Base-by-base conservation (phyloP, 2,113 vertebrate genomes). In the Myodes glareolus region DNA sequence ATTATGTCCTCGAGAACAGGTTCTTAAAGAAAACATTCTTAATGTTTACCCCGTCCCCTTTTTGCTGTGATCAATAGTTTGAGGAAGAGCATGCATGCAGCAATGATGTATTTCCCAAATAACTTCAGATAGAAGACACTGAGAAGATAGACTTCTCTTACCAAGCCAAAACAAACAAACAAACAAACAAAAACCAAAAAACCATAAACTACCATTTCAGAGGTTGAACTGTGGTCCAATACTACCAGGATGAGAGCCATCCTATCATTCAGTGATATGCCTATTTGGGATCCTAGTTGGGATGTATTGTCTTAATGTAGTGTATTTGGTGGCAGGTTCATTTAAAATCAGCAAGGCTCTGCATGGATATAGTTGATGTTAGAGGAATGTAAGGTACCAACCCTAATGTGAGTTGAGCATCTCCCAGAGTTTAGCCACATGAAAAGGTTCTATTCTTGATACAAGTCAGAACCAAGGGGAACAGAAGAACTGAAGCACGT, bases 61-160 rank as follows among this genome's bases (percentile, higher is more conserved):
- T 96, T 81, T 88, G 27, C 75, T 96, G 33, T 55, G 36, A 25
- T 68, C 55, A 84, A 10, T 90, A 29, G 52, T 90, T 94, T 94
- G 77, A 75, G 63, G 61, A n/a, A 27, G 10, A 11, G 7, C 12
- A 55, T 39, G 5, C 39, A 23, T 45, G 31, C 3, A 61, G 47
- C 45, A 92, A 27, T 55, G 7, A 29, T 25, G 7, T 12, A 2
- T 45, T 76, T 23, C 33, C 23, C 80, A 92, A 31, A 88, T 50
- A 87, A 90, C 7, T 3, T 13, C 91, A 75, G 36, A 4, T 13
- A 47, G 50, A 42, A 16, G n/a, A 3, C 42, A 2, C n/a, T 47
- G 9, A 23, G 14, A n/a, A 2, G 76, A 27, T 50, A 8, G n/a
- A 13, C 4, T 7, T 68, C 36, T 42, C 58, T 90, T 29, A 0